Evolutionary conservation across 2,888 invertebrate species (phyloP).

Genomic region (Prenolepis imparis): DNA sequence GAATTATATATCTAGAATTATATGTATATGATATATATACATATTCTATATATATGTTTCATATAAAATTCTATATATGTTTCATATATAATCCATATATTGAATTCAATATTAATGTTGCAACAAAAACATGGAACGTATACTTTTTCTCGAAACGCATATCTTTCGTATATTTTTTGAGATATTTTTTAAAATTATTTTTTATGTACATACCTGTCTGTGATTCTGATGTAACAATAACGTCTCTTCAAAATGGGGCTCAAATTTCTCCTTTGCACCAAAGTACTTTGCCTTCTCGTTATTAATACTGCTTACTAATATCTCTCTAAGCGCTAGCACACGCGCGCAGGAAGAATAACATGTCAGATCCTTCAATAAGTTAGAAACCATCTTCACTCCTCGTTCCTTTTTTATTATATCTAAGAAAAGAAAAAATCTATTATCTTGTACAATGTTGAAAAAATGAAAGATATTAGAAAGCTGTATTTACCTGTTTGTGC

Average conservation of each 20-base stretch:
- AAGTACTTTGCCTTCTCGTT: slow-evolving; percentile 90
- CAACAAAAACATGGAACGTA: neutral
- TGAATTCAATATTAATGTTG: neutral
- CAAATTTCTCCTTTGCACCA: slow-evolving; percentile 88
- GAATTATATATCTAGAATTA: no score
- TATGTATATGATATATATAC: no score
- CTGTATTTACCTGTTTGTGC: slow-evolving; percentile 88
- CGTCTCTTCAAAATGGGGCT: slow-evolving; percentile 86
- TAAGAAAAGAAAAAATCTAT: slow-evolving; percentile 78
- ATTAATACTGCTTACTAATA: slow-evolving; percentile 92
- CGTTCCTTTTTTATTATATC: slow-evolving; percentile 89
- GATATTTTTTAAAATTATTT: neutral
- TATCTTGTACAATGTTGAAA: neutral
- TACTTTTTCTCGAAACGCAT: neutral
- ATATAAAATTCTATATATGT: no score
- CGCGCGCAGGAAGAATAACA: slow-evolving; percentile 90
- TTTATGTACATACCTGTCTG: slow-evolving; percentile 89
- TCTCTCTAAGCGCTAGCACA: slow-evolving; percentile 90
- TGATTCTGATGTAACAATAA: slow-evolving; percentile 91
- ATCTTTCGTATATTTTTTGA: neutral
- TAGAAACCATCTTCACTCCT: slow-evolving; percentile 89
- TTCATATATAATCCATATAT: neutral
- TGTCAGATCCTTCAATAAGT: slow-evolving; percentile 90
- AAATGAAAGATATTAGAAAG: neutral
- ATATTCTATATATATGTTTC: no score